Conservation (phyloP, 2,888 invertebrate genomes). For the Amblyjoppa fuscipennis region DNA sequence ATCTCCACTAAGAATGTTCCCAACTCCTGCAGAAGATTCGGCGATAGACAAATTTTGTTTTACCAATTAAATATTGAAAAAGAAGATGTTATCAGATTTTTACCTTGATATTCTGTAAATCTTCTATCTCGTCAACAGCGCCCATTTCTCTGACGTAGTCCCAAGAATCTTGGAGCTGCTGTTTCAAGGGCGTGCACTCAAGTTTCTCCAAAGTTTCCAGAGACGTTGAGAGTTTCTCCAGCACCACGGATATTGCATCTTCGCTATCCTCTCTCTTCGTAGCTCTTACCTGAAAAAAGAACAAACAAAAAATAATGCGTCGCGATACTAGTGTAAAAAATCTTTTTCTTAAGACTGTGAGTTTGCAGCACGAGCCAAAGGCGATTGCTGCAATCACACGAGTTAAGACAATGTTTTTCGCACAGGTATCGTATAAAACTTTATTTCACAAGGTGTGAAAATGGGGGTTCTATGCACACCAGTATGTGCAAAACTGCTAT, state of each 20-base stretch:
- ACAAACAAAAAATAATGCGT: too few relatives aligned
- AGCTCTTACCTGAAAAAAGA: constrained; percentile 27
- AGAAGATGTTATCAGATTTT: neutral
- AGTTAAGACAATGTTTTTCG: too few relatives aligned
- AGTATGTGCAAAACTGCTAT: too few relatives aligned
- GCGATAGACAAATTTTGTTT: neutral
- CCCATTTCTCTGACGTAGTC: constrained; percentile 82
- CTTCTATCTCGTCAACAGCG: constrained; percentile 80
- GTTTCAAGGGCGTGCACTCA: constrained; percentile 78
- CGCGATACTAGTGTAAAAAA: too few relatives aligned
- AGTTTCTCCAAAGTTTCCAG: constrained; percentile 79
- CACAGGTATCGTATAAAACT: too few relatives aligned
- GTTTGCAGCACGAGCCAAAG: too few relatives aligned
- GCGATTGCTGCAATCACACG: too few relatives aligned
- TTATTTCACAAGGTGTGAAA: too few relatives aligned
- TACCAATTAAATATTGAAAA: neutral
- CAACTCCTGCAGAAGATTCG: constrained; percentile 76
- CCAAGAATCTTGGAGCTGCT: constrained; percentile 78
- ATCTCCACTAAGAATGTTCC: constrained; percentile 80
- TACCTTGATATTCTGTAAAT: constrained; percentile 82
- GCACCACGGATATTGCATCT: constrained; percentile 67
- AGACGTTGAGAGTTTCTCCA: constrained; percentile 75
- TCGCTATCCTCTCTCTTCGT: constrained; percentile 36
- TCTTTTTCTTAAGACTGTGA: too few relatives aligned
- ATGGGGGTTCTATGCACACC: too few relatives aligned